Base-by-base conservation (phyloP, 2,797 vertebrate genomes). In the Corythornis leucogaster region DNA sequence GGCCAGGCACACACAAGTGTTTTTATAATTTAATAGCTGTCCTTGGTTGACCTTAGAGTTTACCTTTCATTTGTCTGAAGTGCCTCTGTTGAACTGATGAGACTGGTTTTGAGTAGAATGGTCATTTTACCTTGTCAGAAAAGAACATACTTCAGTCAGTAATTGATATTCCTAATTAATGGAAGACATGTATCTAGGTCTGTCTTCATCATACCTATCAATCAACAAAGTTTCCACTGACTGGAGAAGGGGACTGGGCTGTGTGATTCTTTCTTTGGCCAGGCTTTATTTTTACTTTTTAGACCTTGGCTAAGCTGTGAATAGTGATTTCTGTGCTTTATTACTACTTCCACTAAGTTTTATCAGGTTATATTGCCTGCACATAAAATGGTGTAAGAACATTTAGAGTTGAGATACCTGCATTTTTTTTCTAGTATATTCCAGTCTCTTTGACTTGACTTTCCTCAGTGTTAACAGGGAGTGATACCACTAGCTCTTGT, bases 41-140 rank as follows among this genome's bases (percentile, higher is more conserved):
- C 91, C 89, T 83, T 80, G 45, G 25, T 15, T 94, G 87, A 90
- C 77, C 57, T 93, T 80, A 88, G 58, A 53, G 24, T 51, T 94
- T 81, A 53, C 53, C 38, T 78, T 69, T 70, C 30, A 28, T 83
- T 90, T 90, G 19, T 63, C 30, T 64, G 24, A 81, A 35, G 48
- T 79, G 53, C 15, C 28, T 88, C 48, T 78, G 8, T n/a, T 59
- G 75, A 73, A 38, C 30, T 86, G 77, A 38, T 89, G 54, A 80
- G 66, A 48, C 61, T 66, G 54, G 3, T 70, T 92, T 74, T 85
- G 53, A 54, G 35, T 70, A 63, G 53, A 73, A 66, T 38, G 70
- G 50, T 91, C 43, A 16, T 78, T 88, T 78, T 87, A 80, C 80
- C 50, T 62, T 77, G 8, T 7, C 31, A 75, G 64, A 78, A 59